A percentile compares a stretch with the other conserved stretches of the same genome.
Evolutionary conservation across 2,113 vertebrate species (phyloP).

Genomic region (Crypturellus undulatus): DNA sequence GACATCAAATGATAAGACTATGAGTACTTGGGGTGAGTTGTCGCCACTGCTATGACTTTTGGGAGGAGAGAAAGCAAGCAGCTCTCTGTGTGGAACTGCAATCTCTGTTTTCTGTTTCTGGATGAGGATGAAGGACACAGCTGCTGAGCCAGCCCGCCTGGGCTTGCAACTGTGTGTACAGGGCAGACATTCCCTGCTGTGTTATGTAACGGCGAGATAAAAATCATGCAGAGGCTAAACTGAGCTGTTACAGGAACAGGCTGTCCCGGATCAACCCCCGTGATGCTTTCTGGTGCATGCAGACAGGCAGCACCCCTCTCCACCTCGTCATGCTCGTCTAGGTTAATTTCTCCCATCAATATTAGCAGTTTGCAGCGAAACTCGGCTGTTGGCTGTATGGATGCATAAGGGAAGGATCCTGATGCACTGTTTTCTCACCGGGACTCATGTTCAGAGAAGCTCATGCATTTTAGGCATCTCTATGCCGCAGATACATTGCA

Average conservation of each 20-base stretch:
- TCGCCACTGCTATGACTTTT: background rate
- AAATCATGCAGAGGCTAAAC: background rate
- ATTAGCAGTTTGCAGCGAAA: background rate
- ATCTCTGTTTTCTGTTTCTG: background rate
- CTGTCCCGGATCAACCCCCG: background rate
- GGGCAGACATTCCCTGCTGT: background rate
- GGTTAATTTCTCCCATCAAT: background rate
- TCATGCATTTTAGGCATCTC: background rate
- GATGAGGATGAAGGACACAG: background rate
- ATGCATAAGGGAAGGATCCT: background rate
- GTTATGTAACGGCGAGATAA: background rate
- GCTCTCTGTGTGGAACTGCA: background rate
- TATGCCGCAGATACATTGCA: background rate
- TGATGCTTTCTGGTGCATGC: background rate
- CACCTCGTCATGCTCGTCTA: background rate
- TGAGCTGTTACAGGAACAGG: background rate
- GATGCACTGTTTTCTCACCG: background rate
- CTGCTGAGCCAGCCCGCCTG: background rate
- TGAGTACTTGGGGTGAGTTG: background rate
- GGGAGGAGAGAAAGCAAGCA: background rate
- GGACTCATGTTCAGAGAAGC: background rate
- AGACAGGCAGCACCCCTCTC: background rate
- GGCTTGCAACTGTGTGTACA: background rate
- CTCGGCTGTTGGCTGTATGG: background rate
- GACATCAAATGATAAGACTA: background rate